Percentiles rank a stretch among this genome's conserved stretches.
These are phyloP conservation scores for Xiphorhynchus elegans DNA, from an alignment of 2,113 vertebrate species.

Conservation along the genomic window DNA sequence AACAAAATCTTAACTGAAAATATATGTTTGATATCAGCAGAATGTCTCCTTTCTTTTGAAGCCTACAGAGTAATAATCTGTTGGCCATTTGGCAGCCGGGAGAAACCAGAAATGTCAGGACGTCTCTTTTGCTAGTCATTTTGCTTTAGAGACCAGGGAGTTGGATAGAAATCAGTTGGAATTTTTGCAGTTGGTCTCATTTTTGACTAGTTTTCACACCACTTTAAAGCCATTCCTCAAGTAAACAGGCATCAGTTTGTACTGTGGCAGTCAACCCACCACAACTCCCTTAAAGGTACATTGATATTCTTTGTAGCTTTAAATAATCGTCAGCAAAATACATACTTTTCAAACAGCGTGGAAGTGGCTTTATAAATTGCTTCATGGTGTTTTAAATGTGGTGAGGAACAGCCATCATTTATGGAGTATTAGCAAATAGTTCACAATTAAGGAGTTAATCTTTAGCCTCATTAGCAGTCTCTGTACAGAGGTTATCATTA, in stretches of 20 bases:
- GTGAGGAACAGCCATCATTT: neutral
- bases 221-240: neutral
- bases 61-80: neutral
- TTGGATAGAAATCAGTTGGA: neutral
- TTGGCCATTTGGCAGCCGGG: neutral
- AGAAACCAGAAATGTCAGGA: neutral
- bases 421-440: neutral
- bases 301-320: neutral
- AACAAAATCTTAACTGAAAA: neutral
- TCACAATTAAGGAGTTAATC: neutral
- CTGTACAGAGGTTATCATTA: neutral
- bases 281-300: neutral
- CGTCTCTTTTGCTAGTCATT: neutral
- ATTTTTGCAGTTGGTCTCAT: neutral
- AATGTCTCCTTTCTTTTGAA: neutral
- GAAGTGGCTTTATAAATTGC: neutral
- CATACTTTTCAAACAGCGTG: neutral
- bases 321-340: neutral
- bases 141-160: neutral
- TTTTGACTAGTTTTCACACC: neutral
- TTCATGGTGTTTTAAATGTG: neutral
- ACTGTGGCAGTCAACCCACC: neutral
- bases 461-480: neutral
- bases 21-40: neutral
- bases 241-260: neutral